Evolutionary conservation across 2,888 invertebrate species (phyloP), one percentile per base, ranked within the genome.

Genomic region (Apantesis nais): DNA sequence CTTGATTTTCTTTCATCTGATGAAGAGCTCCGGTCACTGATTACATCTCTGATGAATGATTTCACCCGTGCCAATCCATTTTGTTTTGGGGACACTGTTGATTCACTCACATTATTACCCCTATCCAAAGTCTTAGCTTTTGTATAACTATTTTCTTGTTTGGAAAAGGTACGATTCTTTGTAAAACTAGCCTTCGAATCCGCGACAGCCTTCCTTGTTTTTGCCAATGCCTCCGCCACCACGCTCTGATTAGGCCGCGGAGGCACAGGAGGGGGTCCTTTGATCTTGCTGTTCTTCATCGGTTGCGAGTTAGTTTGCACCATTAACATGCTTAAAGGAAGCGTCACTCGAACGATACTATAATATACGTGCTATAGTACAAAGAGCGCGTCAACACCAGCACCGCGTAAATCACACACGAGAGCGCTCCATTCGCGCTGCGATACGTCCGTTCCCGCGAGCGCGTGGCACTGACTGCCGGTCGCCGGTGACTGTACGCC

Each of bases 211-310:
- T 93, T 95, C 83, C 96, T 94, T 69, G 96, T 95, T 91, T 97
- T 97, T 74, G 97, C 97, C 78, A 97, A 93, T 70, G 97, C 97
- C 91, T 97, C 97, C 70, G 97, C 97, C 70, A 97, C 96, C 85
- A 97, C 95, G 84, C 96, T 96, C 86, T 97, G 96, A 89, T 97
- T 97, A 71, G 98, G 98, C 84, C 98, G 95, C 80, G 98, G 98
- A 72, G 98, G 98, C 79, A 98, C 97, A 83, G 98, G 98, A 80
- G 98, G 98, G 78, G 97, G 97, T 74, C 97, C 96, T 86, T 96
- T 94, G 70, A 95, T 85, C 86, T 94, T 95, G 83, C 81, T 89
- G 85, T 88, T 90, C 90, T 95, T 95, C 93, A 94, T 94, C 77
- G 93, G 94, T 82, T 96, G 96, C 79, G 96, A 92, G 89, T 95